Conservation (phyloP, 2,888 invertebrate genomes). For the Drosophila kuntzei region DNA sequence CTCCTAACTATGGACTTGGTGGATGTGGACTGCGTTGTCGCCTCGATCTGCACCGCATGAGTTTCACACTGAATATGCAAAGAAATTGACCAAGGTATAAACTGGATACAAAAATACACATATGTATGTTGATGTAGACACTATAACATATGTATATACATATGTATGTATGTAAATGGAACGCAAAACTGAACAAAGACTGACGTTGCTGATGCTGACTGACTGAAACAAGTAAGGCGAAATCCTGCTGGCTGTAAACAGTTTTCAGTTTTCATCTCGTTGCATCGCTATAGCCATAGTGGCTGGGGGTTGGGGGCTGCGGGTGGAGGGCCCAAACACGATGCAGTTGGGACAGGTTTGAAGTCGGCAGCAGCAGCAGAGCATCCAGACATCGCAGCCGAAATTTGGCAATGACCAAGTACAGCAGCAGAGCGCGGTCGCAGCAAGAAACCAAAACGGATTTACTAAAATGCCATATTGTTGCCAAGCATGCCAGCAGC, state of each 20-base stretch:
- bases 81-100: conserved; percentile 70
- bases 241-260: conserved; percentile 72
- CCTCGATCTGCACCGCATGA: conserved; percentile 73
- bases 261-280: conserved; percentile 63
- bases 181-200: conserved; percentile 75
- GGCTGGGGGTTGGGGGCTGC: conserved; percentile 50
- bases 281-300: conserved; percentile 33
- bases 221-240: conserved; percentile 73
- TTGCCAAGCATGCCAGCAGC: conserved; percentile 59
- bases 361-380: conserved; percentile 38
- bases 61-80: conserved; percentile 73
- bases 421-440: conserved; percentile 55
- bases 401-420: conserved; percentile 78
- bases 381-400: conserved; percentile 36
- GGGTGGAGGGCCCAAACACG: conserved; percentile 70
- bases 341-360: conserved; percentile 81
- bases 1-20: conserved; percentile 38
- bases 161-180: conserved; percentile 65
- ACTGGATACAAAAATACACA: conserved; percentile 38
- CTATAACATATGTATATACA: conserved; percentile 7
- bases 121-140: conserved; percentile 50
- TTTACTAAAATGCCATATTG: conserved; percentile 66
- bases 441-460: conserved; percentile 63
- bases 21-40: conserved; percentile 60
- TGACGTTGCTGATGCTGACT: conserved; percentile 48